A percentile compares a stretch with the other conserved stretches of the same genome.
Evolutionary conservation across 2,113 vertebrate genomes (phyloP).

Genomic region (Mola mola): DNA sequence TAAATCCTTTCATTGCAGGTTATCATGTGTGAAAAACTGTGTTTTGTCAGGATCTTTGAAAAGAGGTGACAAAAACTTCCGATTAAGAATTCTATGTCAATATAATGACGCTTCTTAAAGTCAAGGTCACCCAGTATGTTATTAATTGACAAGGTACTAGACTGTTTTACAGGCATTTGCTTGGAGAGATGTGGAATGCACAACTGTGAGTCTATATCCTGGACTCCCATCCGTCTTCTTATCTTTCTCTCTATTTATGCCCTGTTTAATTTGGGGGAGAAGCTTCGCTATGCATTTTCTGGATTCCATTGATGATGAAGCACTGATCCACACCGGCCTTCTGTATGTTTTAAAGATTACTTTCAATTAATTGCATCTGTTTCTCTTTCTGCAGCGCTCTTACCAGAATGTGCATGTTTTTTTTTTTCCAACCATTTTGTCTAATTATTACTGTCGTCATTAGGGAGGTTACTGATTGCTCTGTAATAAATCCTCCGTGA

Average conservation of each 20-base stretch:
- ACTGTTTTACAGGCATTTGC: conserved; percentile 23
- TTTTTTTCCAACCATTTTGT: no score
- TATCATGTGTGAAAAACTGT: background rate
- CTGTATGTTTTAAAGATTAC: background rate
- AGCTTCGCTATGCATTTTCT: conserved; percentile 24
- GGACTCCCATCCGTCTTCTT: conserved; percentile 21
- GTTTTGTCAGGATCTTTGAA: no score
- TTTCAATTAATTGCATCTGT: no score
- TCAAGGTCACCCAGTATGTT: no score
- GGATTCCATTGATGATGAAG: conserved; percentile 13
- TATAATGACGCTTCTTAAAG: no score
- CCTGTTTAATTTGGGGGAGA: conserved; percentile 1
- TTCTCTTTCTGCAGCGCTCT: no score
- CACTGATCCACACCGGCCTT: background rate
- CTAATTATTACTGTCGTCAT: no score
- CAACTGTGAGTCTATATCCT: conserved; percentile 43
- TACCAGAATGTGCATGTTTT: no score
- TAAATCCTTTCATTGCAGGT: background rate
- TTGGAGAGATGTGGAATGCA: conserved; percentile 38
- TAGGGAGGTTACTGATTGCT: no score
- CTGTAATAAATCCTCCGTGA: conserved; percentile 11
- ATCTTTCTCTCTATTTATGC: conserved; percentile 1
- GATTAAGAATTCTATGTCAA: background rate
- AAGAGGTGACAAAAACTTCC: background rate
- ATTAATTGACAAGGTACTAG: conserved; percentile 3